These are phyloP conservation scores for Malthinus flaveolus DNA, from an alignment of 2,888 invertebrate genomes.

Conservation along the genomic window DNA sequence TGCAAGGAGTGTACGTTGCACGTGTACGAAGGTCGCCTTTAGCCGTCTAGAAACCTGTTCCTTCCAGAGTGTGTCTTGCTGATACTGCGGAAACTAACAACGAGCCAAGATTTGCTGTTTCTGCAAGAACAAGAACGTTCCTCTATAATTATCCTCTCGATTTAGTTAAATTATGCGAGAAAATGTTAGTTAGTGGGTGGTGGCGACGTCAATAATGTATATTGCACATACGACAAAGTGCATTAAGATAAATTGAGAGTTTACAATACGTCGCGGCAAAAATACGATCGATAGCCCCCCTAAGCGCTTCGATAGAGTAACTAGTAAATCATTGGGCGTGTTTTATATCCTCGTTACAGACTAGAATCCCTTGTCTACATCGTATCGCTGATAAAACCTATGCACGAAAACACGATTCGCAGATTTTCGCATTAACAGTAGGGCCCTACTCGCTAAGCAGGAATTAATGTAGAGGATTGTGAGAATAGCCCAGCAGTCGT, in stretches of 20 bases:
- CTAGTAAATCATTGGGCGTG: constrained; percentile 36
- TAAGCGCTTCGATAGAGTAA: constrained; percentile 35
- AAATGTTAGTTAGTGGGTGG: constrained; percentile 1
- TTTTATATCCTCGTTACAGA: constrained; percentile 44
- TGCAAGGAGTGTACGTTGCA: constrained; percentile 34
- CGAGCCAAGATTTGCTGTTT: constrained; percentile 23
- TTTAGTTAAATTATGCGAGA: constrained; percentile 9
- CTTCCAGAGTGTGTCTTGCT: constrained; percentile 34
- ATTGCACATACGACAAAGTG: background rate
- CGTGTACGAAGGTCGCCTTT: constrained; percentile 34
- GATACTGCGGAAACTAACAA: constrained; percentile 32
- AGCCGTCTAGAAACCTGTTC: constrained; percentile 34
- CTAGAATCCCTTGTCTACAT: constrained; percentile 40
- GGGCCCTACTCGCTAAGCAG: constrained; percentile 39
- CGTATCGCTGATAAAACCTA: constrained; percentile 33
- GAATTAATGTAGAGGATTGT: constrained; percentile 45
- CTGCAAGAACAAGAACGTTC: constrained; percentile 10
- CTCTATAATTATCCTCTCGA: background rate
- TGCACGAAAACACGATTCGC: constrained; percentile 37
- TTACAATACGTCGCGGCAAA: constrained; percentile 13
- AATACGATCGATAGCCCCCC: constrained; percentile 39
- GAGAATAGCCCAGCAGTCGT: constrained; percentile 40
- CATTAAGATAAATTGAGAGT: constrained; percentile 17
- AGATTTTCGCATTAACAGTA: constrained; percentile 39
- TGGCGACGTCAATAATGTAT: background rate